These are phyloP conservation scores for Zalophus californianus DNA, from an alignment of 2,797 vertebrate genomes.

Conservation along the genomic window DNA sequence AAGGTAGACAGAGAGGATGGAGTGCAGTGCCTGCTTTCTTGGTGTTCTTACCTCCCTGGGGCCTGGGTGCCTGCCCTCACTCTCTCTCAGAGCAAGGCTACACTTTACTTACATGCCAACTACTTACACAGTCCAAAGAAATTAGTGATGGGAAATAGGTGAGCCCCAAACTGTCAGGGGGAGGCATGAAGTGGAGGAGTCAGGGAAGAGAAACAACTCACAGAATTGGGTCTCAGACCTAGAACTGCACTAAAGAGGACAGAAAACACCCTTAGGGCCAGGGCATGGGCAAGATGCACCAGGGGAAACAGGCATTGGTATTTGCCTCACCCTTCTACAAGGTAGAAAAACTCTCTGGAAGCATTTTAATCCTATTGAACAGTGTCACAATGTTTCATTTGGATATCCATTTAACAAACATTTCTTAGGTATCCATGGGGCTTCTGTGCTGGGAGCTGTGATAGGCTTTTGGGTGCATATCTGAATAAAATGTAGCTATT, in stretches of 20 bases:
- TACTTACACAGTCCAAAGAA: slow-evolving; percentile 52
- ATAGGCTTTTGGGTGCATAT: neutral
- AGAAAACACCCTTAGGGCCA: neutral
- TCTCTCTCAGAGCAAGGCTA: neutral
- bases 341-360: neutral
- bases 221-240: neutral
- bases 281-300: neutral
- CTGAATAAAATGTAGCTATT: neutral
- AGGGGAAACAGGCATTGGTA: neutral
- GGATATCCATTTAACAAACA: neutral
- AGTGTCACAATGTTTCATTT: neutral
- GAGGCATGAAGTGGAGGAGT: neutral
- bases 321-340: neutral
- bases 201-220: neutral
- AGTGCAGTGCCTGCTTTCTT: rapidly evolving
- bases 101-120: neutral
- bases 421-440: neutral
- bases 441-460: neutral
- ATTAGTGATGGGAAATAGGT: neutral
- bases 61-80: rapidly evolving
- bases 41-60: rapidly evolving
- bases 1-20: neutral
- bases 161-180: slow-evolving; percentile 52
- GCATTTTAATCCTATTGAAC: neutral
- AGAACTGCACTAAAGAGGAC: neutral